These are phyloP conservation scores for Gordius sp. DNA, from an alignment of 2,888 invertebrate genomes.

Conservation along the genomic window DNA sequence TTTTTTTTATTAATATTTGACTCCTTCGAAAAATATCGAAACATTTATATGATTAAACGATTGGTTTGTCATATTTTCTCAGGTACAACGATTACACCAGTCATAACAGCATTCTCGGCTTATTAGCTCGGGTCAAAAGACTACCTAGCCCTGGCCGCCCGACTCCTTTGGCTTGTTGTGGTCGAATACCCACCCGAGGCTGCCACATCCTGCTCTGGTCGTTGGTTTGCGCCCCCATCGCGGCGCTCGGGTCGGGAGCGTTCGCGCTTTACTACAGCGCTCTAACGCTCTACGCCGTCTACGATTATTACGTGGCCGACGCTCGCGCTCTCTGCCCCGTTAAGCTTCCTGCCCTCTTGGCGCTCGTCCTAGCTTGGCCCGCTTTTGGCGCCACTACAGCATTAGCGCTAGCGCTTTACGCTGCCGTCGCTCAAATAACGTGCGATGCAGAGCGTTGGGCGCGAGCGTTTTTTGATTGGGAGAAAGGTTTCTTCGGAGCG, in stretches of 20 bases:
- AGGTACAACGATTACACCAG: no score
- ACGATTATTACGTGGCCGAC: constrained; percentile 1
- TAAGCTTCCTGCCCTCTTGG: background rate
- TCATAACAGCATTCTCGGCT: no score
- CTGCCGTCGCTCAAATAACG: background rate
- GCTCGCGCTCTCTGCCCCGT: constrained; percentile 3
- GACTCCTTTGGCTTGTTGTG: no score
- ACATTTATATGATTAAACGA: no score
- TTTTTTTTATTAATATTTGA: no score
- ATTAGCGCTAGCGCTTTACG: background rate
- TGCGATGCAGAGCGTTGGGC: background rate
- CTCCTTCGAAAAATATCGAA: no score
- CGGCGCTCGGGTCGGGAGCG: background rate
- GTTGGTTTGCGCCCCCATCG: background rate
- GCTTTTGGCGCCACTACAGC: background rate
- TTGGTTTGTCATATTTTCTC: no score
- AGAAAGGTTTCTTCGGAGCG: constrained; percentile 4
- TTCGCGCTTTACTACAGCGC: background rate
- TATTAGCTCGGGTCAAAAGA: no score
- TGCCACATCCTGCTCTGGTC: background rate
- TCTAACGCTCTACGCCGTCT: background rate
- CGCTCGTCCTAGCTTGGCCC: background rate
- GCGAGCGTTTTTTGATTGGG: background rate
- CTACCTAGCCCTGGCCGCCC: no score
- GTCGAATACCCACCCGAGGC: no score